phyloP scores from a whole-genome alignment of 2,113 vertebrate genomes.

The human (Homo sapiens) region GRCh38 chr18:4591001-4591500 shows the following conservation, averaged over 20 bases:
- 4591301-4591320: not conserved
- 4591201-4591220: not conserved
- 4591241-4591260: not conserved
- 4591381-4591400: too few species aligned
- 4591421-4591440: too few species aligned
- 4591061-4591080: not conserved
- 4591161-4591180: not conserved
- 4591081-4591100: not conserved
- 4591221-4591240: not conserved
- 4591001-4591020: not conserved
- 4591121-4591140: not conserved
- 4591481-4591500: too few species aligned
- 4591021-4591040: not conserved
- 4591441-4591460: too few species aligned
- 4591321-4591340: not conserved
- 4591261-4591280: not conserved
- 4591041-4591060: not conserved
- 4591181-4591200: not conserved
- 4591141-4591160: too few species aligned
- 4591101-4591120: not conserved
- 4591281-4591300: not conserved
- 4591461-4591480: too few species aligned
- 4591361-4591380: not conserved
- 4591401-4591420: too few species aligned
- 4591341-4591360: not conserved